Conservation (phyloP, 2,113 vertebrate species). For the Prunella fulvescens region DNA sequence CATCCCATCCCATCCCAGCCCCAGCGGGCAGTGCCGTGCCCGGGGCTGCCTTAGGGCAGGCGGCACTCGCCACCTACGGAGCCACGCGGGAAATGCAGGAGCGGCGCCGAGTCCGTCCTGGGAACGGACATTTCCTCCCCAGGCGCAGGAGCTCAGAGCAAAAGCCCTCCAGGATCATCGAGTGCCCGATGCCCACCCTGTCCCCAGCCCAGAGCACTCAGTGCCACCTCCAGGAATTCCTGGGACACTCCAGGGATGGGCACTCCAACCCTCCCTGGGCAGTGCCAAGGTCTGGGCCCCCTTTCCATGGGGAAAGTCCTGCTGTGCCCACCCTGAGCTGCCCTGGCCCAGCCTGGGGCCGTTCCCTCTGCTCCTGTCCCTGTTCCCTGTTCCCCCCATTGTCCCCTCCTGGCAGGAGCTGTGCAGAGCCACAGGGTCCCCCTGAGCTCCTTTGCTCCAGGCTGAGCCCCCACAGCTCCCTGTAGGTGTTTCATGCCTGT, state of each 20-base stretch:
- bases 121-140: background rate
- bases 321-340: background rate
- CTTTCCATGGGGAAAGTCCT: background rate
- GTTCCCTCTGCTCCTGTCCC: background rate
- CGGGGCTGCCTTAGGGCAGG: background rate
- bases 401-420: background rate
- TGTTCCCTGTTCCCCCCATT: too few species aligned
- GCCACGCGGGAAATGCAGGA: background rate
- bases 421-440: background rate
- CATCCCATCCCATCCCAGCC: too few species aligned
- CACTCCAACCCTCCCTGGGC: background rate
- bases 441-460: background rate
- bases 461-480: background rate
- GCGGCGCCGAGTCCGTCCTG: rapidly evolving
- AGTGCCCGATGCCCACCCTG: rapidly evolving
- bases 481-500: rapidly evolving
- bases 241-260: background rate
- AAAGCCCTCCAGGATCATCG: rapidly evolving
- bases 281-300: rapidly evolving
- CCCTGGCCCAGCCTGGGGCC: background rate
- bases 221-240: background rate
- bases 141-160: rapidly evolving
- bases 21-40: too few species aligned
- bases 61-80: background rate
- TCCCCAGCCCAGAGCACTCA: background rate